A percentile compares a stretch with the other conserved stretches of the same genome.
These are phyloP conservation scores for Notolabrus celidotus DNA, from an alignment of 2,797 vertebrate species.

Conservation along the genomic window DNA sequence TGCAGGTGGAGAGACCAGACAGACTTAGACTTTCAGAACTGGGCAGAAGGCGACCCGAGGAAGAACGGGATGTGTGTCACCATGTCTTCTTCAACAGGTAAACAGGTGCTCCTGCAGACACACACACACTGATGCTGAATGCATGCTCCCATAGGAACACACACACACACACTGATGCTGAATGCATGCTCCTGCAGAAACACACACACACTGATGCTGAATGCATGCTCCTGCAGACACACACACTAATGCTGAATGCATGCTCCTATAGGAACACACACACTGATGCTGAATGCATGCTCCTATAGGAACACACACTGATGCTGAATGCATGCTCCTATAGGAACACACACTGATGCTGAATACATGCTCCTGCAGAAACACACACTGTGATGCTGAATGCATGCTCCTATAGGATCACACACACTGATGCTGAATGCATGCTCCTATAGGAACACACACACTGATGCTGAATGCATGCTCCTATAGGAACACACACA, in stretches of 20 bases:
- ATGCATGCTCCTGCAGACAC: background rate
- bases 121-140: background rate
- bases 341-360: background rate
- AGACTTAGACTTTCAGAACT: slow-evolving; percentile 88
- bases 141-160: background rate
- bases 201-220: background rate
- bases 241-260: too few relatives aligned
- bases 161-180: background rate
- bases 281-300: too few relatives aligned
- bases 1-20: slow-evolving; percentile 91
- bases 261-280: background rate
- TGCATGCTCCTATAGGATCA: background rate
- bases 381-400: background rate
- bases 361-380: background rate
- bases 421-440: too few relatives aligned
- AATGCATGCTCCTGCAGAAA: background rate
- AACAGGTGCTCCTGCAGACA: slow-evolving; percentile 24
- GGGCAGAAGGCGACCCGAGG: slow-evolving; percentile 76
- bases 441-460: background rate
- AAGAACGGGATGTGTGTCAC: slow-evolving; percentile 85
- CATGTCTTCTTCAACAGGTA: slow-evolving; percentile 91
- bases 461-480: too few relatives aligned
- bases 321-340: background rate
- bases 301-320: background rate
- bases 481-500: background rate